Base-by-base conservation (phyloP, 2,797 vertebrate genomes). In the Sebastes oblongus region DNA sequence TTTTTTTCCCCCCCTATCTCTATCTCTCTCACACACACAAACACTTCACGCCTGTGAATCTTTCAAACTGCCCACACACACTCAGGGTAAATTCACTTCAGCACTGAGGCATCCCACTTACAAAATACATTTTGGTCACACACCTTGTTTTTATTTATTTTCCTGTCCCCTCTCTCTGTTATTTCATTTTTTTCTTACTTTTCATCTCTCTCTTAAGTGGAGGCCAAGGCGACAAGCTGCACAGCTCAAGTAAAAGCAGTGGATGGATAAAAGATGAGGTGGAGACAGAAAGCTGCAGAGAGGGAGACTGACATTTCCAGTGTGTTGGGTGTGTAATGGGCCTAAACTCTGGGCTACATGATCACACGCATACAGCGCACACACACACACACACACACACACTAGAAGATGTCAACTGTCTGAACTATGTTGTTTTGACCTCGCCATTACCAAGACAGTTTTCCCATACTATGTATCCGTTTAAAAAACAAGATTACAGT, bases 191-290 rank as follows among this genome's bases (percentile, higher is more conserved):
- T 54, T n/a, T 54, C 50, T 5, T 54, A 20, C 50, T 54, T 54
- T 54, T 54, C 50, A 22, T 54, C 50, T 54, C 50, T 54, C 50
- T 54, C n/a, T 22, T 42, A 58, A 73, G 56, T 56, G 56, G 18
- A 67, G 74, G 71, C 20, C 36, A 72, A 55, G 66, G 66, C 39
- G 60, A 74, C 30, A 77, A 62, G 25, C 59, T 61, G 34, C 42
- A 25, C 29, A 56, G 70, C 75, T 74, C 24, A 25, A 77, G 77
- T 61, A 27, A 74, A 60, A 36, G 61, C 39, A 54, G 16, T 5
- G 18, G 46, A 76, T 39, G 34, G 42, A 77, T 67, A 36, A 68
- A 81, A 65, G 46, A 74, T 52, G 8, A 66, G 78, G 13, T 72
- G 32, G 24, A 66, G 56, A 62, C 20, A 72, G 52, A 36, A 11